Evolutionary conservation across 2,797 vertebrate genomes (phyloP), one percentile per base, ranked within the genome.

Genomic region (Acanthopagrus latus): DNA sequence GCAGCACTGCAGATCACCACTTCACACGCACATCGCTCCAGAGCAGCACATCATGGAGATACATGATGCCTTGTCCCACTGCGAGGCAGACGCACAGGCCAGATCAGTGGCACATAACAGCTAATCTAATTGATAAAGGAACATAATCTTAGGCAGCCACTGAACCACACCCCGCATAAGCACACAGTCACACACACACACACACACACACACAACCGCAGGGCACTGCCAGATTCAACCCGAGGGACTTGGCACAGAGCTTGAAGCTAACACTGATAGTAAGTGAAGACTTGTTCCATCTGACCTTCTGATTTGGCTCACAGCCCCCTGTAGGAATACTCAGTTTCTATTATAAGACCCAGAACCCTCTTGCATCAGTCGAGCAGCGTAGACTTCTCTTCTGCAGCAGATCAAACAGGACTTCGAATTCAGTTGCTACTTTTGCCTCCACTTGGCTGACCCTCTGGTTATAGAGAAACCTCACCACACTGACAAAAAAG

Each of bases 291-390:
- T 90, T 87, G 85, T 89, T 90, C 86, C 85, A 87, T 89, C 88
- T 94, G 93, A 93, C 93, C 92, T 91, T 93, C 78, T 91, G 90
- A 89, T 88, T 91, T 94, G 91, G 92, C 93, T 91, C 88, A 56
- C 62, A 85, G 86, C 79, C 83, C 80, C 77, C 84, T 80, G 80
- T 81, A 93, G 85, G 72, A 95, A 94, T 86, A 94, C 86, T 92
- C 74, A 74, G 82, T 86, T 90, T 93, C 91, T 92, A 92, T 91
- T 88, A 88, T 80, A 82, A 87, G 91, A 89, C 47, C 65, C 75
- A 75, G 72, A 84, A 64, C 38, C 27, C 29, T n/a, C 11, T 56
- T 69, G 78, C 23, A 29, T 82, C 84, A 87, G 66, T 25, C 5
- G 44, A 16, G 72, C 48, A 71, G 73, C 23, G 27, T 16, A 74